Evolutionary conservation across 2,888 invertebrate species (phyloP).

Genomic region (Escarpia spicata): DNA sequence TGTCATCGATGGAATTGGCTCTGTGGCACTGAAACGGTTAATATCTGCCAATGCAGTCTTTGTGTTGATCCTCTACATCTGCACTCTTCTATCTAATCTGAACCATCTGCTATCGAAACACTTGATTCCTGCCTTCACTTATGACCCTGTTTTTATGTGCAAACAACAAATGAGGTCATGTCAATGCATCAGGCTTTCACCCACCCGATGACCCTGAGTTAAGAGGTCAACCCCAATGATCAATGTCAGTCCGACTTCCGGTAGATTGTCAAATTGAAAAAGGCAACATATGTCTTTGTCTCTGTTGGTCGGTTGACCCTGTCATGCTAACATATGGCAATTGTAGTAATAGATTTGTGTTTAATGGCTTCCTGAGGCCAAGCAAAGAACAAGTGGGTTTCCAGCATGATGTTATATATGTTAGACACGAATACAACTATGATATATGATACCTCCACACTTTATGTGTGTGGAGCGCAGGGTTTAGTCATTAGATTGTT

Average conservation of each 20-base stretch:
- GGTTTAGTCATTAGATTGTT: too few species aligned
- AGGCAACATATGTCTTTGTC: constrained; percentile 1
- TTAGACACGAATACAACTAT: neutral
- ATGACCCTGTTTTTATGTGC: neutral
- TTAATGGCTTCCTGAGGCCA: neutral
- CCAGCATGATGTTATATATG: neutral
- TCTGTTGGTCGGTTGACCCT: neutral
- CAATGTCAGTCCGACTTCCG: neutral
- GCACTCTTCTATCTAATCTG: neutral
- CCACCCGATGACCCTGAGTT: neutral
- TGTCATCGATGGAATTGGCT: too few species aligned
- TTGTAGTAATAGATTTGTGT: neutral
- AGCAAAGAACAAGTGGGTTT: neutral
- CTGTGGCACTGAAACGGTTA: too few species aligned
- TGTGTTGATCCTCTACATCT: neutral
- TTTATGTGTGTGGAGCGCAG: too few species aligned
- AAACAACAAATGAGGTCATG: neutral
- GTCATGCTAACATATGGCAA: neutral
- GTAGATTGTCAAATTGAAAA: neutral
- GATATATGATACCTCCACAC: neutral
- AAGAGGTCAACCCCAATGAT: neutral
- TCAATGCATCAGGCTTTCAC: constrained; percentile 5
- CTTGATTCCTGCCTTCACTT: neutral
- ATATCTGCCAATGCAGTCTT: too few species aligned
- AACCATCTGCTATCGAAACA: neutral